Base-by-base conservation (phyloP, 2,888 invertebrate species). In the Cephus rjabovi region DNA sequence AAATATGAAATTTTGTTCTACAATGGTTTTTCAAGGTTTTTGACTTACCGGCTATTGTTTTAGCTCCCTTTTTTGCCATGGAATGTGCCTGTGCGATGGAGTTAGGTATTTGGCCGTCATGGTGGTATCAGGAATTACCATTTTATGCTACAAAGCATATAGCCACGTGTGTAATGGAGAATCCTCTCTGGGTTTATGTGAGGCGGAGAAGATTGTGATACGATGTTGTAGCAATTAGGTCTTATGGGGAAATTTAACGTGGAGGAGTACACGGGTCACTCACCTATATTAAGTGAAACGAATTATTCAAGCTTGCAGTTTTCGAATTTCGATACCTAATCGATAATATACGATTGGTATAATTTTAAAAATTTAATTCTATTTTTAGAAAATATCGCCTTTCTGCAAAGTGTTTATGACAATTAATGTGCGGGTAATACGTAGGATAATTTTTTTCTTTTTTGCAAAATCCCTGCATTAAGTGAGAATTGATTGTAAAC, bases 81-180 rank as follows among this genome's bases (percentile, higher is more conserved):
- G 89, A 90, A 82, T 89, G 89, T 86, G 92, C 92, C 87, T 90
- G 89, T 77, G 87, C 92, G 89, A 91, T 92, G 92, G 92, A 90
- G 87, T 89, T 91, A 23, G 71, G 76, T 56, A 75, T 77, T 77
- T 85, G 87, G 87, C 84, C 87, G 86, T 86, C 88, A 77, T 80
- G 76, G 79, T 77, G 83, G 79, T 84, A 84, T 75, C 79, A 83
- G 77, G 86, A 87, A 78, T 75, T 84, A 68, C 89, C 89, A 73
- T 90, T 88, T 81, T 90, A 89, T 78, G 87, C 87, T 77, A 85
- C 84, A 76, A 86, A 86, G 73, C 85, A 82, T 69, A 81, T 84
- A 75, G 80, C 84, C 76, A 81, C 83, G 77, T 89, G 90, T 79
- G 81, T 85, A 74, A 83, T 89, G 56, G 84, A 87, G 80, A 89